phyloP scores from a whole-genome alignment of 2,113 vertebrate species.

The Grantiella picta region DNA sequence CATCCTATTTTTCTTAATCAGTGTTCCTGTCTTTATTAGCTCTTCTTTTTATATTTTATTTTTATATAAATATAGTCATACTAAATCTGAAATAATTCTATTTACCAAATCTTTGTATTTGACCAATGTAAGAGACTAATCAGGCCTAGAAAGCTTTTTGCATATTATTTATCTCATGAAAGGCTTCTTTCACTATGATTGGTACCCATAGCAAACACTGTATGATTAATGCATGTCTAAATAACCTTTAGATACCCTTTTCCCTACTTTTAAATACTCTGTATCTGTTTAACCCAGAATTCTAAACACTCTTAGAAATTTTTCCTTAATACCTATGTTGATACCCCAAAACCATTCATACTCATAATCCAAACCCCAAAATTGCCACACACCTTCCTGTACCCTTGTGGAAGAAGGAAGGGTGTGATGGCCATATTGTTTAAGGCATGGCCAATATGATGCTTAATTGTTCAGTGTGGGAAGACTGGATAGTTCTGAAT shows the following conservation, averaged over 20 bases:
- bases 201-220: not conserved
- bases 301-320: not conserved
- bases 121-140: not conserved
- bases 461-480: not conserved
- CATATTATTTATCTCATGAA: not conserved
- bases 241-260: not conserved
- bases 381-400: not conserved
- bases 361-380: not conserved
- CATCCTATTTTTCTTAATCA: too few relatives aligned
- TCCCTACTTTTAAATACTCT: not conserved
- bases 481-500: not conserved
- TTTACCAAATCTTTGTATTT: not conserved
- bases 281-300: not conserved
- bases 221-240: not conserved
- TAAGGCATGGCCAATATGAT: too few relatives aligned
- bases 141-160: not conserved
- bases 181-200: not conserved
- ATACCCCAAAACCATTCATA: not conserved
- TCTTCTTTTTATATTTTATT: too few relatives aligned
- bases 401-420: not conserved
- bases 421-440: fast-evolving
- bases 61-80: too few relatives aligned
- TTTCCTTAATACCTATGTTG: not conserved
- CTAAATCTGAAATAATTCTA: not conserved
- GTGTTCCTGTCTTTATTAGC: too few relatives aligned